These are phyloP conservation scores for Phorcus lineatus DNA, from an alignment of 2,888 invertebrate species.

Conservation along the genomic window DNA sequence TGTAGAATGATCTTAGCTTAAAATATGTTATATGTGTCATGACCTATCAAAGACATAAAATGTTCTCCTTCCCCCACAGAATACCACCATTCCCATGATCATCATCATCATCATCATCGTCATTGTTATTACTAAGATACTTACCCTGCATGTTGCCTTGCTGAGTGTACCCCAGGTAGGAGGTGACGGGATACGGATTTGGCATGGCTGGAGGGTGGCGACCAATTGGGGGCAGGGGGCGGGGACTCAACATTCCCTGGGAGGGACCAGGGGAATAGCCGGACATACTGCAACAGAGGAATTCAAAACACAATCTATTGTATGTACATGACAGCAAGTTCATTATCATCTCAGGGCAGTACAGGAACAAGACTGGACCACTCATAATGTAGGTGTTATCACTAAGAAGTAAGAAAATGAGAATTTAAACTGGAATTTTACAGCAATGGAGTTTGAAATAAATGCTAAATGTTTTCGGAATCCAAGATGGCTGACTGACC, in stretches of 20 bases:
- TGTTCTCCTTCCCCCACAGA: too few relatives aligned
- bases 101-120: too few relatives aligned
- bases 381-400: too few relatives aligned
- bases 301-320: neutral
- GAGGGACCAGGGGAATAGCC: conserved; percentile 50
- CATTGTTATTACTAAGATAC: neutral
- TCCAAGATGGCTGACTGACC: neutral
- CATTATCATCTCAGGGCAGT: neutral
- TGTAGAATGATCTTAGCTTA: too few relatives aligned
- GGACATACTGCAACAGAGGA: conserved; percentile 49
- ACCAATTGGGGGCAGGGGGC: conserved; percentile 52
- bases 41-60: too few relatives aligned
- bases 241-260: conserved; percentile 52
- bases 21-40: too few relatives aligned
- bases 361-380: too few relatives aligned
- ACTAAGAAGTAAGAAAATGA: too few relatives aligned
- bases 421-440: too few relatives aligned
- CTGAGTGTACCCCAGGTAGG: conserved; percentile 30
- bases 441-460: neutral
- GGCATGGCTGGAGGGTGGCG: conserved; percentile 28
- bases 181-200: conserved; percentile 28
- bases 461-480: too few relatives aligned
- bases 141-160: conserved; percentile 14
- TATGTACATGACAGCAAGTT: neutral
- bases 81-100: too few relatives aligned